Evolutionary conservation across 2,113 vertebrate species (phyloP), one percentile per base, ranked within the genome.

Genomic region (Epinephelus moara): DNA sequence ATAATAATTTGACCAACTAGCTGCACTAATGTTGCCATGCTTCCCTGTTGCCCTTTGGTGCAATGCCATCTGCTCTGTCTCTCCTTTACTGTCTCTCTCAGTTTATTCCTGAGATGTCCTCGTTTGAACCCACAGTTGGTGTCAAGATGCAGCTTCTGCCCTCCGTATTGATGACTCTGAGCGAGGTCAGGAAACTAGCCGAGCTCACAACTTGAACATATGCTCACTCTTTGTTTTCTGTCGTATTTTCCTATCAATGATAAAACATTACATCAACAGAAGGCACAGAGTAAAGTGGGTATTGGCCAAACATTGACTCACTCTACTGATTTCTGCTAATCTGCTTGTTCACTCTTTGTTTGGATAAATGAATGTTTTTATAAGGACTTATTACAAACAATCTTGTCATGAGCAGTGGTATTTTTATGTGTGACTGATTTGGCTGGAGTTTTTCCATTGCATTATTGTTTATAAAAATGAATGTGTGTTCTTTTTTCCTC

Each of bases 1-100:
- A 88, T 91, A 92, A 88, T 68, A 85, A 66, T 90, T 91, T 81
- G 92, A 93, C 90, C 70, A 78, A 52, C 47, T 47, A 78, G 70
- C 47, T 63, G 70, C 23, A 6, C 71, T 60, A 88, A 11, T n/a
- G 68, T 66, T 55, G 23, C 40, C 67, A 61, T 45, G 27, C 37
- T 79, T 57, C 6, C 66, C 52, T 42, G 33, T 23, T 62, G 1
- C 40, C 59, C 71, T 70, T 49, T 57, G 72, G 80, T 62, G 42
- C 21, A 66, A 66, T 70, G 69, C 85, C 91, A 92, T 94, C 88
- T 94, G 89, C 62, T 88, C 88, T 77, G 42, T 57, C 66, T 55
- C 70, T 55, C 25, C 59, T 52, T 23, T 64, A 49, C 63, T 61
- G 11, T 78, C 33, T 50, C n/a, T 27, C 49, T 85, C 72, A 8